A percentile compares a stretch with the other conserved stretches of the same genome.
These are phyloP conservation scores for Albula goreensis DNA, from an alignment of 2,113 vertebrate species.

Conservation along the genomic window DNA sequence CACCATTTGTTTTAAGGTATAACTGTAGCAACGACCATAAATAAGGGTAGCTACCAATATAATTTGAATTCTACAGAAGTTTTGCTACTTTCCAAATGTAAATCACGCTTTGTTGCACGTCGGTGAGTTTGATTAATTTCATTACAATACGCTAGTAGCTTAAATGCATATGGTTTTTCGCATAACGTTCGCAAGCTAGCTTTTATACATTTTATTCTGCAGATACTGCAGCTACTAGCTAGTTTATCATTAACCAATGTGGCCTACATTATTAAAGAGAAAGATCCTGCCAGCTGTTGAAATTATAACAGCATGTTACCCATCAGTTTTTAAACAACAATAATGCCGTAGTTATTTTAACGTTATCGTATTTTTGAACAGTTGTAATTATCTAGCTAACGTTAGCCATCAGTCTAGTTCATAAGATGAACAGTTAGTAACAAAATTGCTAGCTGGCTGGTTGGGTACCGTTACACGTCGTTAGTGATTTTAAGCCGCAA, in stretches of 20 bases:
- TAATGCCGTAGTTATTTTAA: not conserved
- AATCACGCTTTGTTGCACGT: not conserved
- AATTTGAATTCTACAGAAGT: not conserved
- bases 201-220: not conserved
- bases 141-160: not conserved
- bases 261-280: conserved; percentile 4
- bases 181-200: not conserved
- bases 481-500: not conserved
- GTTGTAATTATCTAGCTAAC: no score
- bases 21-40: not conserved
- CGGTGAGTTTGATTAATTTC: not conserved
- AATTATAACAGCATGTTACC: not conserved
- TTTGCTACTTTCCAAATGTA: not conserved
- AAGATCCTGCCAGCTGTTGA: not conserved
- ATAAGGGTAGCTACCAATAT: not conserved
- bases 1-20: not conserved
- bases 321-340: not conserved
- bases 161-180: not conserved
- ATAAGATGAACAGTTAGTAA: not conserved
- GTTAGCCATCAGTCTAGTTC: not conserved
- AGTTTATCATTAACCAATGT: conserved; percentile 17
- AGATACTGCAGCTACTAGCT: not conserved
- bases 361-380: no score
- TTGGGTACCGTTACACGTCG: not conserved
- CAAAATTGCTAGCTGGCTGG: not conserved